Evolutionary conservation across 1,140 invertebrate species (phyloP), one percentile per base, ranked within the genome.

Genomic region (Heterodera schachtii): DNA sequence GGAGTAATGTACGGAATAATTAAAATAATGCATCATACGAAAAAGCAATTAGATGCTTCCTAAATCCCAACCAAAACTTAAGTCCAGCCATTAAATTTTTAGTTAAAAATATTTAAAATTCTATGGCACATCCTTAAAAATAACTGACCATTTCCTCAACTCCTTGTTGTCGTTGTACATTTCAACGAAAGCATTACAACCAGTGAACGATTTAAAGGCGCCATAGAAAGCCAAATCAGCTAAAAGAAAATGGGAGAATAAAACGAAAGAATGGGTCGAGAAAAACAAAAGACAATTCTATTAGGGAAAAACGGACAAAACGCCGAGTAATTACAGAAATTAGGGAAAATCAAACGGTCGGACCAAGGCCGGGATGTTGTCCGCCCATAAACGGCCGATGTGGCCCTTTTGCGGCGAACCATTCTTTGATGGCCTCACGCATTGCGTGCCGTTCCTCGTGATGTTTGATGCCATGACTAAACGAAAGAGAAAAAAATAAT

Each of bases 161-260:
- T 78, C 77, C 11, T 43, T 69, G 49, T 69, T 84, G 91, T 79
- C 21, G 93, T 90, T 66, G 16, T 84, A 83, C 43, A 95, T 91
- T 90, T 98, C 97, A 86, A 94, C 91, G 90, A 98, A 98, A 5
- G 97, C 95, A 74, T 92, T 86, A 88, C 96, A 98, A 0, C 97
- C 97, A 91, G 98, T 96, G 88, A 98, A 97, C 87, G 96, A 96
- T 85, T 93, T 95, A 3, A 99, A 91, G 13, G 96, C 93, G 16
- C 97, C 97, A 90, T 94, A 99, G 0, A 98, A 94, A 7, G 95
- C 93, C 92, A 66, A n/a, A 81, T 47, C 84, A 3, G 21, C 77
- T 82, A 77, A 80, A 83, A 66, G 31, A 60, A 75, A 31, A 31
- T 31, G 31, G 31, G 49, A 52, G 49, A 52, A 52, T 31, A 31